These are phyloP conservation scores for Pseudoips prasinana DNA, from an alignment of 2,888 invertebrate species.

Conservation along the genomic window DNA sequence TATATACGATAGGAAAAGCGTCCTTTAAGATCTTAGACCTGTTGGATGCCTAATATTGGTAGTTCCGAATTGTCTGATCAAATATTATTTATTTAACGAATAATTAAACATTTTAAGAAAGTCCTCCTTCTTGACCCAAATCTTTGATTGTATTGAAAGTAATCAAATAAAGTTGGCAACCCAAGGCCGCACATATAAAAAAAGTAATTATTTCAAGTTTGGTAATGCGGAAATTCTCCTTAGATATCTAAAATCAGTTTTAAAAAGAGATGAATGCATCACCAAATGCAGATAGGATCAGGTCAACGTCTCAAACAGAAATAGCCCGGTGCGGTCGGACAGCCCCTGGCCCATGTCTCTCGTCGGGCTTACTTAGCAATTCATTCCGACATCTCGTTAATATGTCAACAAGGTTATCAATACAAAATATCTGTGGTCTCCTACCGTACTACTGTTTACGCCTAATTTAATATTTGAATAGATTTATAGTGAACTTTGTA, in stretches of 20 bases:
- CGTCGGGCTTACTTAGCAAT: slow-evolving; percentile 65
- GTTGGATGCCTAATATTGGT: no score
- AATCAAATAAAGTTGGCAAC: no score
- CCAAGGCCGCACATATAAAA: no score
- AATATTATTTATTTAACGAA: no score
- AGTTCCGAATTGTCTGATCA: no score
- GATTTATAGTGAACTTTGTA: slow-evolving; percentile 30
- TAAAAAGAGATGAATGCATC: slow-evolving; percentile 48
- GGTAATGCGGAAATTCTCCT: slow-evolving; percentile 13
- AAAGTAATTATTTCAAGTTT: no score
- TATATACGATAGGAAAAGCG: no score
- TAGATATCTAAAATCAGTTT: slow-evolving; percentile 9
- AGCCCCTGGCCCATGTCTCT: slow-evolving; percentile 68
- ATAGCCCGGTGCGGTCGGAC: slow-evolving; percentile 57
- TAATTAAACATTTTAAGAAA: no score
- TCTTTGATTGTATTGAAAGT: no score
- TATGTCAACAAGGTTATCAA: slow-evolving; percentile 73
- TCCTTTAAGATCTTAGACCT: no score
- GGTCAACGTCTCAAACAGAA: slow-evolving; percentile 75
- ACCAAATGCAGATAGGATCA: slow-evolving; percentile 45
- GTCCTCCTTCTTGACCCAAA: no score
- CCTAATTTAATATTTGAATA: slow-evolving; percentile 38
- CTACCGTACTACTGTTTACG: slow-evolving; percentile 48
- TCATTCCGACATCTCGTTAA: slow-evolving; percentile 69
- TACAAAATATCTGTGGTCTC: slow-evolving; percentile 49